Percentiles rank a stretch among this genome's conserved stretches.
Evolutionary conservation across 1,140 invertebrate genomes (phyloP).

Genomic region (Chrysomallon squamiferum): DNA sequence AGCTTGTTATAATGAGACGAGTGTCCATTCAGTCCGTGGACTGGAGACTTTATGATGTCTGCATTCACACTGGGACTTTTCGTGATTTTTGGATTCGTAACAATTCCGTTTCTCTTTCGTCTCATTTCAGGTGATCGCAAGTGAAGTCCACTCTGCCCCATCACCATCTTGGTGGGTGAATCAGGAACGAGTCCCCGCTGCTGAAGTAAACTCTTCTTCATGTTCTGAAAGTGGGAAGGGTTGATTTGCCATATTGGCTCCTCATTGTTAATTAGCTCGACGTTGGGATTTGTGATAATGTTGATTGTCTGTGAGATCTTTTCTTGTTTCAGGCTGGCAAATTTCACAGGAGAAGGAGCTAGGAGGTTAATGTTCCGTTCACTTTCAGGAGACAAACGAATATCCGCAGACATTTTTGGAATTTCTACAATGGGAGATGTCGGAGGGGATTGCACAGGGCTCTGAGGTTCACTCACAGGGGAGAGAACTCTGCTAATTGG

Average conservation of each 20-base stretch:
- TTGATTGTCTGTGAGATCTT: constrained; percentile 53
- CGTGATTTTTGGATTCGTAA: constrained; percentile 86
- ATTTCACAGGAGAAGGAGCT: constrained; percentile 38
- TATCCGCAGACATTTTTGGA: constrained; percentile 29
- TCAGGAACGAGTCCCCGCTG: constrained; percentile 20
- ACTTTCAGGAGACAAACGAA: constrained; percentile 12
- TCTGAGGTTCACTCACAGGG: constrained; percentile 77
- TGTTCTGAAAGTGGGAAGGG: constrained; percentile 38
- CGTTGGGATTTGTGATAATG: constrained; percentile 58
- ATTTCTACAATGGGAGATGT: constrained; percentile 78
- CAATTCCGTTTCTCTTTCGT: constrained; percentile 80
- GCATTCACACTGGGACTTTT: constrained; percentile 30
- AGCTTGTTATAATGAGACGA: constrained; percentile 66
- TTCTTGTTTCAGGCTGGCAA: constrained; percentile 37
- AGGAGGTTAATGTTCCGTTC: constrained; percentile 39
- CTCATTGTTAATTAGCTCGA: constrained; percentile 49
- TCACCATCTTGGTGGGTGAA: constrained; percentile 41
- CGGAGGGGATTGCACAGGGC: constrained; percentile 83
- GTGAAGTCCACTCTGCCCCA: constrained; percentile 48
- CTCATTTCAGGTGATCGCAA: constrained; percentile 61
- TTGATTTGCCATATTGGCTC: constrained; percentile 56
- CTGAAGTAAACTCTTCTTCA: constrained; percentile 30
- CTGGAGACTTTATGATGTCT: constrained; percentile 11
- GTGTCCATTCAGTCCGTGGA: constrained; percentile 9
- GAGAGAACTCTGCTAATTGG: constrained; percentile 69